phyloP scores from a whole-genome alignment of 2,888 invertebrate genomes.

The Gibbula magus region DNA sequence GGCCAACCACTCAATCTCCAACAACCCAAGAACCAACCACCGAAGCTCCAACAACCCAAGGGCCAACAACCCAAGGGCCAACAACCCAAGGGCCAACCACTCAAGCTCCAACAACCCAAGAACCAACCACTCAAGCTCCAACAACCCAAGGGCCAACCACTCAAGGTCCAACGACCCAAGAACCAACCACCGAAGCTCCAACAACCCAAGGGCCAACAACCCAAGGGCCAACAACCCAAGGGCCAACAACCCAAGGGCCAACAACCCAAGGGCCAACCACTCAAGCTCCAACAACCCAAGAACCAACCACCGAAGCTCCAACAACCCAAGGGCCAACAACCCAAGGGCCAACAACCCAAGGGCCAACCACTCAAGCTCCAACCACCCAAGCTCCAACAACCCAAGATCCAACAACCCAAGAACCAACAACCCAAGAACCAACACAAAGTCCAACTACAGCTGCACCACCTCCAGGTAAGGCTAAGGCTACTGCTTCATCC shows the following conservation, averaged over 20 bases:
- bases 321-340: slow-evolving; percentile 14
- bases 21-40: slow-evolving; percentile 22
- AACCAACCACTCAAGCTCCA: slow-evolving; percentile 13
- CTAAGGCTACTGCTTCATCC: too few relatives aligned
- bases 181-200: not conserved
- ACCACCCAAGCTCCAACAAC: slow-evolving; percentile 11
- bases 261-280: slow-evolving; percentile 9
- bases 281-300: slow-evolving; percentile 18
- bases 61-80: slow-evolving; percentile 22
- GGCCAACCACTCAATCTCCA: slow-evolving; percentile 26
- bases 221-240: slow-evolving; percentile 20
- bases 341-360: slow-evolving; percentile 9
- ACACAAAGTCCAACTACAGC: not conserved
- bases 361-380: not conserved
- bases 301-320: not conserved
- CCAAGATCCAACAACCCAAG: not conserved
- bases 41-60: slow-evolving; percentile 12
- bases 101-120: slow-evolving; percentile 10
- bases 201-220: slow-evolving; percentile 24
- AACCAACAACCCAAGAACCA: slow-evolving; percentile 7
- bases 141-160: slow-evolving; percentile 27
- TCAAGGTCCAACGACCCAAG: slow-evolving; percentile 15
- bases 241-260: not conserved
- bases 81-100: slow-evolving; percentile 23
- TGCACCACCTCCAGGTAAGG: not conserved